Conservation (phyloP, 1,140 invertebrate species). For the Acromyrmex charruanus region DNA sequence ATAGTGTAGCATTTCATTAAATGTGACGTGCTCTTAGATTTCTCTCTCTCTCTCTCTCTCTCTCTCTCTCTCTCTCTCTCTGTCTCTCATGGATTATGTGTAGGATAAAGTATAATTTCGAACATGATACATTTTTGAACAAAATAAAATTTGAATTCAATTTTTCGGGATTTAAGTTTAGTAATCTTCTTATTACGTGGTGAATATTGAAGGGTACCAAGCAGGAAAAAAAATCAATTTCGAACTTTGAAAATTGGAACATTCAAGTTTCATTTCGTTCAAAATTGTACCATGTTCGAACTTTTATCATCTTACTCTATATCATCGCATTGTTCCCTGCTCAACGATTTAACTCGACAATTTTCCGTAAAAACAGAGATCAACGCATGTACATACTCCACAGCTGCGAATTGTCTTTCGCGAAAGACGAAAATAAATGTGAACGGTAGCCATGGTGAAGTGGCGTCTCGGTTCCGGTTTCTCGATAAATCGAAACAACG, state of each 20-base stretch:
- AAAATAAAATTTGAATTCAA: too few species aligned
- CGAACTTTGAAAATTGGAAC: too few species aligned
- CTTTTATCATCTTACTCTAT: not conserved
- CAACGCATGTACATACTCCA: not conserved
- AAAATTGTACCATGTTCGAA: too few species aligned
- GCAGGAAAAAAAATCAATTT: too few species aligned
- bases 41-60: too few species aligned
- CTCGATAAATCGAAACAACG: slow-evolving; percentile 84
- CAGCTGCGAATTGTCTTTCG: slow-evolving; percentile 59
- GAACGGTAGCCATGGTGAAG: not conserved
- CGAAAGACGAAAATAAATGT: slow-evolving; percentile 29
- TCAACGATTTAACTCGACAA: not conserved
- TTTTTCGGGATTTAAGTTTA: too few species aligned
- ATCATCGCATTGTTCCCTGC: not conserved
- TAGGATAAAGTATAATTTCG: too few species aligned
- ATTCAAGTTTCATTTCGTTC: not conserved
- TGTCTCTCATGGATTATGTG: too few species aligned
- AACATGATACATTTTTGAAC: too few species aligned
- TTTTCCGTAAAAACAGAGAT: not conserved
- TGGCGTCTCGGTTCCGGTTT: slow-evolving; percentile 80
- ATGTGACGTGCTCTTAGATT: not conserved
- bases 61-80: too few species aligned
- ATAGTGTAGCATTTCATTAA: not conserved
- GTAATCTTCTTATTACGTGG: too few species aligned
- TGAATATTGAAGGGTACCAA: too few species aligned